Conservation (phyloP, 1,140 invertebrate species). For the Zaprionus gabonicus region DNA sequence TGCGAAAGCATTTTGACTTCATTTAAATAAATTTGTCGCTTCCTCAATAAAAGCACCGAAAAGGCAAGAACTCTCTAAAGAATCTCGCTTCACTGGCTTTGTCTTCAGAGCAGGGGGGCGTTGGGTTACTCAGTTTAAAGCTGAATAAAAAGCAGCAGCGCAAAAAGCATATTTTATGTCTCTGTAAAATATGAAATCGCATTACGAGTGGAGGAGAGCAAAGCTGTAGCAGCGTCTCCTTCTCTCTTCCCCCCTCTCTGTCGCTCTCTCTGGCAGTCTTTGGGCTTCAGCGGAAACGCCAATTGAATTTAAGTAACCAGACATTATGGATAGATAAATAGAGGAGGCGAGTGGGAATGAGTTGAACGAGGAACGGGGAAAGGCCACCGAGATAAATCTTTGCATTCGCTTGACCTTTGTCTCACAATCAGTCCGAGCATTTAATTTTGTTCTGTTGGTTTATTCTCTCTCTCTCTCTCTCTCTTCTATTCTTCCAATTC, state of each 20-base stretch:
- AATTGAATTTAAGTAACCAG: slow-evolving; percentile 79
- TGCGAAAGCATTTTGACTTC: slow-evolving; percentile 67
- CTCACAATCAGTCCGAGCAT: slow-evolving; percentile 64
- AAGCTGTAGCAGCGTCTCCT: neutral
- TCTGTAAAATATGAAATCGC: slow-evolving; percentile 72
- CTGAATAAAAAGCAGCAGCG: slow-evolving; percentile 39
- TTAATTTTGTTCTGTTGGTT: slow-evolving; percentile 63
- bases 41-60: slow-evolving; percentile 74
- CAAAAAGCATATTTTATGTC: slow-evolving; percentile 73
- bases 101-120: neutral
- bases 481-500: slow-evolving; percentile 61
- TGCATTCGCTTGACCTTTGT: slow-evolving; percentile 64
- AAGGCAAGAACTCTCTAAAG: slow-evolving; percentile 36
- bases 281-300: slow-evolving; percentile 65
- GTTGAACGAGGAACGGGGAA: neutral
- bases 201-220: slow-evolving; percentile 45
- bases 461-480: slow-evolving; percentile 6
- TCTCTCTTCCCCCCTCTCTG: neutral
- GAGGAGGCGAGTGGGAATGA: neutral
- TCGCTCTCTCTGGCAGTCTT: neutral
- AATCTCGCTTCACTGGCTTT: slow-evolving; percentile 21
- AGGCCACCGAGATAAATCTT: slow-evolving; percentile 34
- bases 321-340: slow-evolving; percentile 55
- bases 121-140: slow-evolving; percentile 14
- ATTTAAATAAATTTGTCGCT: slow-evolving; percentile 82